Evolutionary conservation across 64 coral and sea anemone genomes (phyloP).

Genomic region (Pachyseris speciosa): DNA sequence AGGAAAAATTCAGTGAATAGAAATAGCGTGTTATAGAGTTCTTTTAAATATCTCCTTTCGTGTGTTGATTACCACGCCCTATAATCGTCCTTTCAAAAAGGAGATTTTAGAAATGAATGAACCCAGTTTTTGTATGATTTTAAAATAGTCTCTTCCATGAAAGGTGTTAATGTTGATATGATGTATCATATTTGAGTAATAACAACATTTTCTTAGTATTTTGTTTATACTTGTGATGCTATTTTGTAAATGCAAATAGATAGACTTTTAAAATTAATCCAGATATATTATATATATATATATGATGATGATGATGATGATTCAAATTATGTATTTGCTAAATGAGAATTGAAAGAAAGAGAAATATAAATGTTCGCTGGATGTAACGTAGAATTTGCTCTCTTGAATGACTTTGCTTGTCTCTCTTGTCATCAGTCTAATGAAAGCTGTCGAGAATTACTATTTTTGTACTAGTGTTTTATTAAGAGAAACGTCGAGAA

Average conservation of each 20-base stretch:
- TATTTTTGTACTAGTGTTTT: no score
- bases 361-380: conserved; percentile 65
- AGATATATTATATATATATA: conserved; percentile 72
- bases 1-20: conserved; percentile 48
- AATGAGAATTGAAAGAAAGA: conserved; percentile 58
- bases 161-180: conserved; percentile 87
- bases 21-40: conserved; percentile 7
- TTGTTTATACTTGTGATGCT: conserved; percentile 96
- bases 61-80: conserved; percentile 14
- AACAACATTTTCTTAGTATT: conserved; percentile 93
- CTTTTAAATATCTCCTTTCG: conserved; percentile 22
- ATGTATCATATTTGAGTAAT: conserved; percentile 97
- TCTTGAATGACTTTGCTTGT: background rate
- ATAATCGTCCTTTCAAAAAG: conserved; percentile 91
- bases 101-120: conserved; percentile 52
- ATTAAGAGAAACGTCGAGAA: no score
- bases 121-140: conserved; percentile 85
- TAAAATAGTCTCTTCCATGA: conserved; percentile 65
- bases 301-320: conserved; percentile 67
- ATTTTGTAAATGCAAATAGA: conserved; percentile 99
- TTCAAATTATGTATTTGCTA: conserved; percentile 80
- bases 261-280: conserved; percentile 96
- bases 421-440: no score
- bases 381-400: background rate
- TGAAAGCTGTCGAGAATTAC: no score